phyloP scores from a whole-genome alignment of 2,113 vertebrate species.

The Tragelaphus strepsiceros region DNA sequence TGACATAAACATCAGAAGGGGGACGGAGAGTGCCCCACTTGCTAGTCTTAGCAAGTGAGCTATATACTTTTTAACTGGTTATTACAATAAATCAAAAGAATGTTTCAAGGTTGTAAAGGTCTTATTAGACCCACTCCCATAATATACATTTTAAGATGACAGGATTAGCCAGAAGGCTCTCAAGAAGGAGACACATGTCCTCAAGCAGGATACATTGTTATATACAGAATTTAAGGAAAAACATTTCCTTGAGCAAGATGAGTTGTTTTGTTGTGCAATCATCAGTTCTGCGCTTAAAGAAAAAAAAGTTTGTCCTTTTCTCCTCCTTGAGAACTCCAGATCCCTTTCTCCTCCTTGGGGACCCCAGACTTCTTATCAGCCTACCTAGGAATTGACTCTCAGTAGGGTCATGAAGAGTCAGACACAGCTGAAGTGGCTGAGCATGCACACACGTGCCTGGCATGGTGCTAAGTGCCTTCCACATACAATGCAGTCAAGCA shows the following conservation, averaged over 20 bases:
- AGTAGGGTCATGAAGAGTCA: neutral
- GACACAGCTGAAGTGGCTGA: neutral
- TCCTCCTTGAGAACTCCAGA: neutral
- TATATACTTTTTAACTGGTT: neutral
- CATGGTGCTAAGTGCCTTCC: neutral
- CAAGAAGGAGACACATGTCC: neutral
- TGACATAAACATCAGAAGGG: neutral
- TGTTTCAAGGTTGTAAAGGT: neutral
- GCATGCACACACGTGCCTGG: neutral
- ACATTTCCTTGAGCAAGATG: neutral
- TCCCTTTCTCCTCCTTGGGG: neutral
- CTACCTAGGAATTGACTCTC: neutral
- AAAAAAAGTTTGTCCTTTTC: neutral
- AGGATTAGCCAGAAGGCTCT: neutral
- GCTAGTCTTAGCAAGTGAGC: neutral
- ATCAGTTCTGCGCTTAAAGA: neutral
- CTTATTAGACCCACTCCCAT: neutral
- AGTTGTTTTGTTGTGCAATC: neutral
- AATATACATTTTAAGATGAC: neutral
- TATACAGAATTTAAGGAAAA: neutral
- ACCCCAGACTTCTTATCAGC: neutral
- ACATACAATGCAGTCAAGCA: fast-evolving
- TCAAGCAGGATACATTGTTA: neutral
- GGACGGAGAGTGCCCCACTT: neutral
- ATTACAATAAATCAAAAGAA: neutral